Evolutionary conservation across 2,113 vertebrate genomes (phyloP).

Genomic region (Chloebia gouldiae): DNA sequence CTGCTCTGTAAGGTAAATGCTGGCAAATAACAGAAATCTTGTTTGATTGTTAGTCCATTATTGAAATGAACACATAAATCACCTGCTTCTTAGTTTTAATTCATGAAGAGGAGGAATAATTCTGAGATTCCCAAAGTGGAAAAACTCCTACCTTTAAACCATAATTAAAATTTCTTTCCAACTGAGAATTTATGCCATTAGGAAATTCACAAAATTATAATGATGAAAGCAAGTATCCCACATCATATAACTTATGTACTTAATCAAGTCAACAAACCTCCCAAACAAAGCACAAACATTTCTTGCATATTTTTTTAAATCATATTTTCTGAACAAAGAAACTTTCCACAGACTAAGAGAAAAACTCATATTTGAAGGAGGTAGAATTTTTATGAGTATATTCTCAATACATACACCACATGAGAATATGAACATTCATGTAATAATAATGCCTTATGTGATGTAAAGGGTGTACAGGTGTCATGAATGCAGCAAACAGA

Average conservation of each 20-base stretch:
- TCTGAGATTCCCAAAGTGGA: background rate
- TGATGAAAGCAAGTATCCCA: background rate
- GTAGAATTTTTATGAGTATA: background rate
- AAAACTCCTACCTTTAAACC: slow-evolving; percentile 8
- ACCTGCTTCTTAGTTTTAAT: slow-evolving; percentile 11
- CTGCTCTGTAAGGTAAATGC: background rate
- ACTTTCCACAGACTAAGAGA: background rate
- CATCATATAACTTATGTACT: background rate
- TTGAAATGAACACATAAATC: slow-evolving; percentile 9
- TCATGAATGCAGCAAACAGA: background rate
- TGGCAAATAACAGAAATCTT: background rate
- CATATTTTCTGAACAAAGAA: background rate
- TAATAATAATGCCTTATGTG: background rate
- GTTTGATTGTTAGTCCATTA: background rate
- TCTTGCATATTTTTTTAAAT: background rate
- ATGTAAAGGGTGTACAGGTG: background rate
- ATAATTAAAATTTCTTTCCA: background rate
- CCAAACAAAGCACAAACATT: background rate
- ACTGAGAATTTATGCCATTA: background rate
- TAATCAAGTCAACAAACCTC: background rate
- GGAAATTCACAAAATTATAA: background rate
- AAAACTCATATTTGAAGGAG: background rate
- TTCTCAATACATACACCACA: background rate
- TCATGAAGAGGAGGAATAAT: slow-evolving; percentile 14
- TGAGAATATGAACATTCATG: background rate